Percentiles rank a stretch among this genome's conserved stretches.
phyloP scores from a whole-genome alignment of 2,888 invertebrate species.

The Drosophila cognata region DNA sequence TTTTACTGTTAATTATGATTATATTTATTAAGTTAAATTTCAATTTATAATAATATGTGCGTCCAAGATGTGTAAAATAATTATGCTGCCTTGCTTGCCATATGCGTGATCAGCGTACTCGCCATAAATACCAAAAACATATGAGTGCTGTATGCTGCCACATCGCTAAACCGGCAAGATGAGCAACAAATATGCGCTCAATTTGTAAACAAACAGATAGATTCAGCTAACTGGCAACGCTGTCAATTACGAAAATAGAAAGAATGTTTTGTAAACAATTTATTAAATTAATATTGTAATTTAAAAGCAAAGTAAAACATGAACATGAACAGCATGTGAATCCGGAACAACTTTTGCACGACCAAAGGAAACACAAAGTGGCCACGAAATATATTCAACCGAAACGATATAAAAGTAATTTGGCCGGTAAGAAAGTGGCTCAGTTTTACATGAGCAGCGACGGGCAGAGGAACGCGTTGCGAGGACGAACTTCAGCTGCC shows the following conservation, averaged over 20 bases:
- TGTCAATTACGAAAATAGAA: constrained; percentile 7
- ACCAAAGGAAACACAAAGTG: constrained; percentile 14
- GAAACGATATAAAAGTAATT: constrained; percentile 75
- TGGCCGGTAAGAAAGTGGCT: constrained; percentile 33
- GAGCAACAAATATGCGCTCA: background rate
- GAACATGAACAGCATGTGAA: constrained; percentile 5
- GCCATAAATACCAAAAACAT: constrained; percentile 20
- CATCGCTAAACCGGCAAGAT: constrained; percentile 34
- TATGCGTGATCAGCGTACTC: constrained; percentile 36
- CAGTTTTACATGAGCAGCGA: constrained; percentile 77
- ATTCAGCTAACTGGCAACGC: constrained; percentile 34
- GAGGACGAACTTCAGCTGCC: constrained; percentile 20
- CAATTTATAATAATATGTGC: background rate
- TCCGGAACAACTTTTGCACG: background rate
- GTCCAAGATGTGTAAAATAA: background rate
- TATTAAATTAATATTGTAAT: background rate
- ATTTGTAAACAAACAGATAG: constrained; percentile 39
- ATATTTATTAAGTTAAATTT: background rate
- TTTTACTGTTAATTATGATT: background rate
- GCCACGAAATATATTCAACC: constrained; percentile 17
- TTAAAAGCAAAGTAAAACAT: background rate
- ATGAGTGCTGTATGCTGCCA: constrained; percentile 43
- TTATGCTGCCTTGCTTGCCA: background rate
- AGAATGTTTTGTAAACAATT: background rate
- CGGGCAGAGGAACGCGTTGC: constrained; percentile 41